Evolutionary conservation across 2,113 vertebrate genomes (phyloP).

Genomic region (Microtus ochrogaster): DNA sequence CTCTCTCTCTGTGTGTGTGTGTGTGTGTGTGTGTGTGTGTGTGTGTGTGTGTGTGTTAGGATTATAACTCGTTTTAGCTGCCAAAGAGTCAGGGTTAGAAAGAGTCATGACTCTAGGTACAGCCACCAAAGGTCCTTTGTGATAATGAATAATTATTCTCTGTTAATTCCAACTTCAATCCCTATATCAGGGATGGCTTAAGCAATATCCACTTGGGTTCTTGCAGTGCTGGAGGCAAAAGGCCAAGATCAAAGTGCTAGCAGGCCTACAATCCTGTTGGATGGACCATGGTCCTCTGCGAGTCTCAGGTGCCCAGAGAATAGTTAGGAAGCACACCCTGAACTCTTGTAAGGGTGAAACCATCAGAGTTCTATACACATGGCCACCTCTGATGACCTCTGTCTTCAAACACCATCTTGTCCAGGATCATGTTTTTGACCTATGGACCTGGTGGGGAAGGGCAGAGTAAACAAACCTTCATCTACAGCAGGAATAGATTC

Average conservation of each 20-base stretch:
- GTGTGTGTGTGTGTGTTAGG: background rate
- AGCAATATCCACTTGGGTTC: background rate
- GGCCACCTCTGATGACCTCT: too few species aligned
- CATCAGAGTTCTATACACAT: too few species aligned
- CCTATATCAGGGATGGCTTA: background rate
- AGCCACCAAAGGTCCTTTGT: background rate
- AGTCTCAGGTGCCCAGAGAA: too few species aligned
- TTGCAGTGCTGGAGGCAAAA: background rate
- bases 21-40: background rate
- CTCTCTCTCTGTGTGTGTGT: too few species aligned
- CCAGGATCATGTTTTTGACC: too few species aligned
- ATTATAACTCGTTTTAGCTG: background rate
- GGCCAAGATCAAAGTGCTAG: background rate
- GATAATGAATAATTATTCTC: background rate
- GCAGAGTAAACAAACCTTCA: too few species aligned
- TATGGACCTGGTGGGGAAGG: too few species aligned
- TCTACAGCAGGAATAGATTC: too few species aligned
- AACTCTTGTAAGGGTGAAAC: too few species aligned
- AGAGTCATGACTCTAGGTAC: background rate
- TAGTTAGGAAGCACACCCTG: too few species aligned
- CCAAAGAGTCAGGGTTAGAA: background rate
- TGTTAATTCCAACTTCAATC: background rate
- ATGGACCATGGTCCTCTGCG: rapidly evolving
- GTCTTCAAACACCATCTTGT: too few species aligned
- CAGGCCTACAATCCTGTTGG: background rate